phyloP scores from a whole-genome alignment of 2,888 invertebrate species.

The Phyto melanocephala region DNA sequence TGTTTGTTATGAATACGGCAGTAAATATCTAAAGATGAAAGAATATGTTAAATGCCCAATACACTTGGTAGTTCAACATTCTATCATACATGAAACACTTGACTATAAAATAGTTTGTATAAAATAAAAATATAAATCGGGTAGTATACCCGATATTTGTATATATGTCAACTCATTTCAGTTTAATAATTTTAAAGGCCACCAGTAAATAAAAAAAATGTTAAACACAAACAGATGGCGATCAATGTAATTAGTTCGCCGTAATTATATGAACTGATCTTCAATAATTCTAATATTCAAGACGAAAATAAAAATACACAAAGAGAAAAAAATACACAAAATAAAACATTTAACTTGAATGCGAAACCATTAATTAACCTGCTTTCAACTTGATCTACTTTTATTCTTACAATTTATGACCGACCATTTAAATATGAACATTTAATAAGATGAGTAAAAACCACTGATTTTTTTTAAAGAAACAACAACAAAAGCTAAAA shows the following conservation, averaged over 20 bases:
- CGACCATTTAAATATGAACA: slow-evolving; percentile 47
- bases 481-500: not conserved
- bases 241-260: slow-evolving; percentile 13
- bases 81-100: not conserved
- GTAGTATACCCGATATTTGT: no score
- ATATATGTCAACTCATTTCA: no score
- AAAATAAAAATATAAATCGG: no score
- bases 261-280: not conserved
- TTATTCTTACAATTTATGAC: slow-evolving; percentile 43
- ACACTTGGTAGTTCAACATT: no score
- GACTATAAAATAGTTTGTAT: no score
- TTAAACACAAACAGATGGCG: not conserved
- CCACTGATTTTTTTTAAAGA: not conserved
- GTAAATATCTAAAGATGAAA: no score
- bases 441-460: slow-evolving; percentile 35
- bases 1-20: no score
- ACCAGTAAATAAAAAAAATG: not conserved
- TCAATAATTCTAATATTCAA: slow-evolving; percentile 17
- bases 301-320: not conserved
- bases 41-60: no score
- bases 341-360: slow-evolving; percentile 31
- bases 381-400: slow-evolving; percentile 59
- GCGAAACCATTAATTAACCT: slow-evolving; percentile 59
- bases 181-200: not conserved
- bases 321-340: not conserved